A percentile compares a stretch with the other conserved stretches of the same genome.
Evolutionary conservation across 2,888 invertebrate species (phyloP).

Genomic region (Encarsia formosa): DNA sequence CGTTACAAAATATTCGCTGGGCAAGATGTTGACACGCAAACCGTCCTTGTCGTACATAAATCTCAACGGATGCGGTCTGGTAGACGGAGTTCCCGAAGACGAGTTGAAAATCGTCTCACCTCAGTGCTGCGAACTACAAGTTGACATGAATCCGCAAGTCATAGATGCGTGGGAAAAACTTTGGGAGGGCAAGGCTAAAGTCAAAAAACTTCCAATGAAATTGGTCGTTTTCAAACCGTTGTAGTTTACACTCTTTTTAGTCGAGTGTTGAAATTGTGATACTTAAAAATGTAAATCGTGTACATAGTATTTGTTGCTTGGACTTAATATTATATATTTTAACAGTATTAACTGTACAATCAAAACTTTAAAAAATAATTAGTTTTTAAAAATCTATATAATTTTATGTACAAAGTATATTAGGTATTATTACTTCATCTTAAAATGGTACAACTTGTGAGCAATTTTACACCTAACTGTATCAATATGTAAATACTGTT

Average conservation of each 20-base stretch:
- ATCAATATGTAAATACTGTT: conserved; percentile 55
- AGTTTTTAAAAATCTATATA: background rate
- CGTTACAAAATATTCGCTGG: conserved; percentile 35
- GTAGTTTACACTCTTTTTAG: conserved; percentile 13
- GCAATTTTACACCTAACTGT: conserved; percentile 69
- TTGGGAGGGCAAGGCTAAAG: conserved; percentile 38
- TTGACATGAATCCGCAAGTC: conserved; percentile 36
- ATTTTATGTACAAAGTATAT: background rate
- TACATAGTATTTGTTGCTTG: background rate
- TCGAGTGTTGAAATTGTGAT: background rate
- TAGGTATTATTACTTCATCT: conserved; percentile 34
- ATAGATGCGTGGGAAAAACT: conserved; percentile 38
- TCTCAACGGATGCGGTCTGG: conserved; percentile 38
- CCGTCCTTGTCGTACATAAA: conserved; percentile 42
- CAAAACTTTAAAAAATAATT: too few species aligned
- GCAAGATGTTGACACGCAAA: conserved; percentile 34
- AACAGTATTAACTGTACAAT: too few species aligned
- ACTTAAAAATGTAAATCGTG: background rate
- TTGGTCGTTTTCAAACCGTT: conserved; percentile 42
- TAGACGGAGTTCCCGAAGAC: conserved; percentile 34
- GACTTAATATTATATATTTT: background rate
- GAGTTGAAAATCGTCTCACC: conserved; percentile 36
- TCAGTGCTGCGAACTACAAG: conserved; percentile 38
- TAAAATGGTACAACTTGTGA: conserved; percentile 64
- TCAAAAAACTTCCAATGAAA: conserved; percentile 35